Evolutionary conservation across 2,113 vertebrate genomes (phyloP), one percentile per base, ranked within the genome.

Genomic region (Speoplatyrhinus poulsoni): DNA sequence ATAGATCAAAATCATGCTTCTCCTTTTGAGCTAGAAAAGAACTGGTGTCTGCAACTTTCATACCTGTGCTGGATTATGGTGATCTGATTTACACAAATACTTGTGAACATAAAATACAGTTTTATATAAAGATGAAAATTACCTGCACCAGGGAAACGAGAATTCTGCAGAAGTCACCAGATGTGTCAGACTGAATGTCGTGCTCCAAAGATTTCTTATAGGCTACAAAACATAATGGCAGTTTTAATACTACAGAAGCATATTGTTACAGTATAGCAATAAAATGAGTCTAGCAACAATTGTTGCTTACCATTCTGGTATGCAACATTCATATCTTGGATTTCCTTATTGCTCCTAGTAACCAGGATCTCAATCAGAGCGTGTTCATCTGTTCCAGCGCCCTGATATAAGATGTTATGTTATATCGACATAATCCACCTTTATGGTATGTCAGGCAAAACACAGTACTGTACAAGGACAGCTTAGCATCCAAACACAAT

Each of bases 291-390:
- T 8, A 54, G 6, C 0, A 3, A 1, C 2, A 15, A 12, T 1
- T 63, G n/a, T 16, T 48, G 2, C 91, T 92, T 76, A 96, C 94
- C 94, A 17, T 80, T 68, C 75, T 89, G 77, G 61, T 96, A 99
- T 0, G 95, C 96, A 60, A 88, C 79, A 0, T 94, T 95, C 93
- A 99, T 97, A 62, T 93, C 95, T 0, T 59, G 81, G 59, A 99
- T 97, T 84, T 98, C 93, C 12, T 88, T 86, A 26, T 99, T 98
- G 90, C 86, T 95, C 80, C 96, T 90, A 0, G 96, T 96, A 62
- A 94, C 94, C 80, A 99, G 88, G 83, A 98, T 98, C 91, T 99
- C 98, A 0, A 98, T 97, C 64, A 99, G 92, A 68, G 94, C 60
- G 0, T 95, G 94, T 81, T 99, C 98, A 17, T 99, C 96, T 0